Conservation (phyloP, 1,140 invertebrate genomes). For the Drosophila lacteicornis region DNA sequence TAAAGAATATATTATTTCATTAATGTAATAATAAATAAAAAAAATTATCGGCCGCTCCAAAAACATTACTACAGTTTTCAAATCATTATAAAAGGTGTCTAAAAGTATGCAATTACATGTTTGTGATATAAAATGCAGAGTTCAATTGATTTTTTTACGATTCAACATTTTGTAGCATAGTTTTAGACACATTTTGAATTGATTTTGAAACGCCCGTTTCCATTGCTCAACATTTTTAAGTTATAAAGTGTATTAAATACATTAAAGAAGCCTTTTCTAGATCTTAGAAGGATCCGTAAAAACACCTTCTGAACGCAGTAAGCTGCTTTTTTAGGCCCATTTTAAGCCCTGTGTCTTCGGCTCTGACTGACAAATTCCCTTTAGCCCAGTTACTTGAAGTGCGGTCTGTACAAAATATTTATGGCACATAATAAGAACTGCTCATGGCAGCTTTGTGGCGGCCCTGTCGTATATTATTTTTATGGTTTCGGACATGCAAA, state of each 20-base stretch:
- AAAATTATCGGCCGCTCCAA: too few relatives aligned
- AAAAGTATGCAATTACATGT: too few relatives aligned
- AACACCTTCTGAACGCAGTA: neutral
- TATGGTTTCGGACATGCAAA: conserved; percentile 77
- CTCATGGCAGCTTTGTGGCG: conserved; percentile 53
- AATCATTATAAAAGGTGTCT: too few relatives aligned
- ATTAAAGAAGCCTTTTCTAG: too few relatives aligned
- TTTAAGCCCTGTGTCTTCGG: neutral
- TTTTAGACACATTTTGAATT: too few relatives aligned
- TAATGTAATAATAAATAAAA: too few relatives aligned
- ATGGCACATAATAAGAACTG: conserved; percentile 66
- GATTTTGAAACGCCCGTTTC: too few relatives aligned
- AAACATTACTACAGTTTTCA: neutral
- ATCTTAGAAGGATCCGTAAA: neutral
- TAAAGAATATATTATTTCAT: neutral
- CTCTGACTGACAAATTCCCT: neutral
- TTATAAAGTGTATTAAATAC: neutral
- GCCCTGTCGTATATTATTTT: conserved; percentile 64
- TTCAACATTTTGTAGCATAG: too few relatives aligned
- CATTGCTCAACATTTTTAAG: neutral
- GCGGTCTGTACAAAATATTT: conserved; percentile 43
- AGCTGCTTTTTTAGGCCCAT: neutral
- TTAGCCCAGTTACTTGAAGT: neutral
- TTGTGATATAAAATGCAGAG: too few relatives aligned
- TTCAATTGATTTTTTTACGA: too few relatives aligned